Evolutionary conservation across 2,888 invertebrate species (phyloP).

Genomic region (Beris morrisii): DNA sequence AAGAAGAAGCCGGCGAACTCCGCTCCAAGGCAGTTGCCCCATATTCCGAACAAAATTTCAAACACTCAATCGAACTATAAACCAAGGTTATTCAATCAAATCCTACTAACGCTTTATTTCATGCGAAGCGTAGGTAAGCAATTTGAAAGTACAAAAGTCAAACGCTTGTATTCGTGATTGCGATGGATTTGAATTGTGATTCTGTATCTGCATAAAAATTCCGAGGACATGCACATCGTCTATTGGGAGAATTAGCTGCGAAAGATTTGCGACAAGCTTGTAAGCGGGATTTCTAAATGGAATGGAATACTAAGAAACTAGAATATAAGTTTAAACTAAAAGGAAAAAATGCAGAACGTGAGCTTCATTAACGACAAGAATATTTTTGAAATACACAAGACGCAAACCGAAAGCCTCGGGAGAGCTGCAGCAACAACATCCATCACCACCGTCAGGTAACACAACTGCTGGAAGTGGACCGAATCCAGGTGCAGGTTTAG

Average conservation of each 20-base stretch:
- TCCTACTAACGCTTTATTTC: slow-evolving; percentile 76
- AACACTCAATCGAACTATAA: slow-evolving; percentile 76
- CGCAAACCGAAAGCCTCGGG: slow-evolving; percentile 62
- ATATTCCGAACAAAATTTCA: slow-evolving; percentile 75
- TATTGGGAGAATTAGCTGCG: slow-evolving; percentile 85
- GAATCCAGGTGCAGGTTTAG: slow-evolving; percentile 43
- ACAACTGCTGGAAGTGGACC: slow-evolving; percentile 39
- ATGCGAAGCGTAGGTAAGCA: slow-evolving; percentile 88
- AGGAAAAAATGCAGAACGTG: slow-evolving; percentile 75
- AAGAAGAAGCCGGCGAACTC: slow-evolving; percentile 80
- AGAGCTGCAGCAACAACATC: slow-evolving; percentile 46
- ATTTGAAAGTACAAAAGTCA: slow-evolving; percentile 79
- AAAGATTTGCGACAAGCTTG: slow-evolving; percentile 85
- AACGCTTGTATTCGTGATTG: slow-evolving; percentile 93
- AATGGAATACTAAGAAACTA: slow-evolving; percentile 84
- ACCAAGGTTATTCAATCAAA: slow-evolving; percentile 84
- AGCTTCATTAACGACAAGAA: slow-evolving; percentile 61
- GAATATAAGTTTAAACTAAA: slow-evolving; percentile 82
- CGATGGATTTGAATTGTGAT: slow-evolving; percentile 87
- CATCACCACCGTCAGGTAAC: slow-evolving; percentile 40
- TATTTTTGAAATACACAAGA: slow-evolving; percentile 65
- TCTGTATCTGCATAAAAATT: slow-evolving; percentile 91
- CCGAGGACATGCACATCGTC: slow-evolving; percentile 83
- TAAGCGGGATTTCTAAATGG: slow-evolving; percentile 89
- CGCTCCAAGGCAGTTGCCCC: slow-evolving; percentile 77